Percentiles rank a stretch among this genome's conserved stretches.
Evolutionary conservation across 30 jellyfish, hydroid and myxozoan species (phyloP).

Genomic region (Turritopsis rubra): DNA sequence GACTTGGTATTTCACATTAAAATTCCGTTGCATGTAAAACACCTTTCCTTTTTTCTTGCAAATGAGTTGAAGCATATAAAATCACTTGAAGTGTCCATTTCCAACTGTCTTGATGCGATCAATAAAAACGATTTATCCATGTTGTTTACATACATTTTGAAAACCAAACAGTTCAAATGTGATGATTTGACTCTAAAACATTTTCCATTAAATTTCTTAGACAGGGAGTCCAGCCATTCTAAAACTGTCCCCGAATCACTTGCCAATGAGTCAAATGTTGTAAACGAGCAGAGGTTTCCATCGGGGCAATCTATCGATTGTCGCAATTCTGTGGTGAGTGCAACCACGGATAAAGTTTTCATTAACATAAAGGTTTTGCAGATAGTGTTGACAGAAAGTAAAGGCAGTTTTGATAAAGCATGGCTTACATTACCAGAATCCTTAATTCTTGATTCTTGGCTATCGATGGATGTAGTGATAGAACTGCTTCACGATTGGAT

Average conservation of each 20-base stretch:
- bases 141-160: neutral
- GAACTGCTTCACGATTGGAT: neutral
- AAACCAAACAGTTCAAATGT: neutral
- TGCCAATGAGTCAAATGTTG: neutral
- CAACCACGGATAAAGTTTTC: too few relatives aligned
- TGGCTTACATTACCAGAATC: neutral
- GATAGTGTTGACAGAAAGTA: neutral
- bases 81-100: neutral
- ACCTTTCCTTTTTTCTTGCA: neutral
- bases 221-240: neutral
- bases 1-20: neutral
- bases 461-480: neutral
- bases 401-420: neutral
- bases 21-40: constrained; percentile 3
- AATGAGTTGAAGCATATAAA: neutral
- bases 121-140: neutral
- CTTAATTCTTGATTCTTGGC: neutral
- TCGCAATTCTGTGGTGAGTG: too few relatives aligned
- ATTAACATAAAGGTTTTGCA: neutral
- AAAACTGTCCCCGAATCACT: neutral
- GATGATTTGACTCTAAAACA: neutral
- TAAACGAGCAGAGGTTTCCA: too few relatives aligned
- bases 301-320: too few relatives aligned
- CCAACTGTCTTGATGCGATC: neutral
- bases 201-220: neutral